Conservation (phyloP, 2,113 vertebrate species). For the Scatophagus argus region DNA sequence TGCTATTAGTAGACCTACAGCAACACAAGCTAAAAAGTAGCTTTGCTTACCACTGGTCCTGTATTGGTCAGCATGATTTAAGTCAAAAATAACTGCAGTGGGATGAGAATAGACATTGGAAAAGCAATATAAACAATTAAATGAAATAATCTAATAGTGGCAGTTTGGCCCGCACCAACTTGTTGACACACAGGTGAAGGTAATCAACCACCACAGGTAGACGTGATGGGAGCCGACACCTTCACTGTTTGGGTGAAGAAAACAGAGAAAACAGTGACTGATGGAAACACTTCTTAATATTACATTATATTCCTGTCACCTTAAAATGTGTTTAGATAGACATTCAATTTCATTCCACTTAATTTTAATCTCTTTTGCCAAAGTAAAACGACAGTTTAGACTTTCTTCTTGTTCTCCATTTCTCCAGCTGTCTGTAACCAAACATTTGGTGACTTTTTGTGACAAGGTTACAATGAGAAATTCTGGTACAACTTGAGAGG, state of each 20-base stretch:
- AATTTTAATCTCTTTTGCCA: not conserved
- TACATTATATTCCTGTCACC: not conserved
- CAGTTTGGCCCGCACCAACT: not conserved
- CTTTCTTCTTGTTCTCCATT: not conserved
- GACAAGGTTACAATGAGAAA: not conserved
- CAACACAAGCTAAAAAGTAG: not conserved
- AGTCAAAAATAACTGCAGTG: not conserved
- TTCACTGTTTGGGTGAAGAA: not conserved
- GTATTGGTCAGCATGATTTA: constrained; percentile 68
- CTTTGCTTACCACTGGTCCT: constrained; percentile 68
- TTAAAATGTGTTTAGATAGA: not conserved
- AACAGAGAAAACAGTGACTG: not conserved
- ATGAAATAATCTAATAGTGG: not conserved
- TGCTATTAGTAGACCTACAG: too few relatives aligned
- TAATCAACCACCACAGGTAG: constrained; percentile 39
- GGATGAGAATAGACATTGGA: not conserved
- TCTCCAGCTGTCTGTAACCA: not conserved
- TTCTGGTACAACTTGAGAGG: too few relatives aligned
- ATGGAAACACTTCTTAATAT: not conserved
- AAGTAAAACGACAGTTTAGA: not conserved
- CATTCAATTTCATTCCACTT: too few relatives aligned
- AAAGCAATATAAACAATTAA: not conserved
- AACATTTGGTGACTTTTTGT: not conserved
- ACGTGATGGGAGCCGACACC: not conserved
- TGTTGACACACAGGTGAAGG: constrained; percentile 53